phyloP scores from a whole-genome alignment of 1,140 invertebrate species.

The Drosophila erecta region DNA sequence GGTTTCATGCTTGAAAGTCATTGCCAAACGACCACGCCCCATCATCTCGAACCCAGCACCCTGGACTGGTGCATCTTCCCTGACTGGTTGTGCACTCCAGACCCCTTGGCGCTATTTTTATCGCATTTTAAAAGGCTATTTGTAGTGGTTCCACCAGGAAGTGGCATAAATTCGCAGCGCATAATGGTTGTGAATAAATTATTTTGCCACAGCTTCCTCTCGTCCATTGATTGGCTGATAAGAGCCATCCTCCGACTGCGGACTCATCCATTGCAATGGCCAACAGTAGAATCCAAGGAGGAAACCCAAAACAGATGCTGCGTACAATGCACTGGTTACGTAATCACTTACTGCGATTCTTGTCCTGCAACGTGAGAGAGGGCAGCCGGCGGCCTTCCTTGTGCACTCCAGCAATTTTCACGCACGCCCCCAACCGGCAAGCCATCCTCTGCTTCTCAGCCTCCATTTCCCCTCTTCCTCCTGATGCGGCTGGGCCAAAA shows the following conservation, averaged over 20 bases:
- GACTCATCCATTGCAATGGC: conserved; percentile 52
- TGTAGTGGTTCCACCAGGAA: conserved; percentile 81
- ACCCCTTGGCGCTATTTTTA: conserved; percentile 81
- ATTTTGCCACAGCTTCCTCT: conserved; percentile 72
- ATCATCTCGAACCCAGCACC: conserved; percentile 40
- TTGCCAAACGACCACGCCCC: conserved; percentile 66
- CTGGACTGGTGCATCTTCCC: conserved; percentile 30
- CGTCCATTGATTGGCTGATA: conserved; percentile 68
- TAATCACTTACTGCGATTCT: conserved; percentile 81
- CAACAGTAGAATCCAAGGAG: conserved; percentile 1
- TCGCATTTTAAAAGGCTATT: conserved; percentile 83
- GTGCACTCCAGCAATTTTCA: conserved; percentile 68
- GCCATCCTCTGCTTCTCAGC: neutral
- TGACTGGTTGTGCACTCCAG: conserved; percentile 24
- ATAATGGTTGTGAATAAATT: conserved; percentile 83
- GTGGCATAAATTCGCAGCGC: conserved; percentile 81
- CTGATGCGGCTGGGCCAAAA: conserved; percentile 1
- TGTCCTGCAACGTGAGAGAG: conserved; percentile 65
- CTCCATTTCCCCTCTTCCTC: neutral
- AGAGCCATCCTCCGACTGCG: conserved; percentile 6
- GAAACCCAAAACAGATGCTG: conserved; percentile 32
- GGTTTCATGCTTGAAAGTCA: conserved; percentile 79
- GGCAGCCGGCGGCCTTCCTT: conserved; percentile 70
- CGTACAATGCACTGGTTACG: conserved; percentile 75
- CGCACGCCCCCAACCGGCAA: conserved; percentile 65